phyloP scores from a whole-genome alignment of 2,888 invertebrate genomes.

The Heteromyza rotundicornis region DNA sequence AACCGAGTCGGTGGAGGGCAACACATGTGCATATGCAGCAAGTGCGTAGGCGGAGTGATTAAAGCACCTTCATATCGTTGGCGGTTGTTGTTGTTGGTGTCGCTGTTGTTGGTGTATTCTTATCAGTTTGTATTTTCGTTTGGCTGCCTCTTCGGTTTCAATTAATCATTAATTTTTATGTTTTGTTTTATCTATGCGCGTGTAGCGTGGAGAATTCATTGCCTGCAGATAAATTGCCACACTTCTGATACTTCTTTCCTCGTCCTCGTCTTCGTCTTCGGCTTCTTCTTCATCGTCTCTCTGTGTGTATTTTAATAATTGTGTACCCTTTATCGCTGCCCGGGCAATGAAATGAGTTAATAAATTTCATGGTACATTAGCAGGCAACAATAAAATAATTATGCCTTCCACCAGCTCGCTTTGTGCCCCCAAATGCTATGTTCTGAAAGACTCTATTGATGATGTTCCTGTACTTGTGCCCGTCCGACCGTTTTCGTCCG shows the following conservation, averaged over 20 bases:
- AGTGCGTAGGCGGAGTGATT: not conserved
- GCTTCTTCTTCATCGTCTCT: too few species aligned
- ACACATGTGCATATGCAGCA: not conserved
- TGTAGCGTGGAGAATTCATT: not conserved
- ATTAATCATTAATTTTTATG: constrained; percentile 35
- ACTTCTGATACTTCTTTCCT: too few species aligned
- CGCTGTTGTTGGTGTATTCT: not conserved
- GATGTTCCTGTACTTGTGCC: not conserved
- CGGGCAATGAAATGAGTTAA: constrained; percentile 23
- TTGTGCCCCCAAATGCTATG: too few species aligned
- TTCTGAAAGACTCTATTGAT: not conserved
- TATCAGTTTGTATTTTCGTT: not conserved
- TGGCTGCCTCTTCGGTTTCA: constrained; percentile 23
- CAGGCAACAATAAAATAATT: constrained; percentile 50
- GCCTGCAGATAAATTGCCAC: not conserved
- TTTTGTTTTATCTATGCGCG: constrained; percentile 11
- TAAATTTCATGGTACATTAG: constrained; percentile 51
- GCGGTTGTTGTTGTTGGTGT: not conserved
- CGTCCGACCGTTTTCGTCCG: not conserved
- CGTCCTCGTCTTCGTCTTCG: too few species aligned
- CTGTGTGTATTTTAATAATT: not conserved
- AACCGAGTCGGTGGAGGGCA: too few species aligned
- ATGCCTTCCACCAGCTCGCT: constrained; percentile 19
- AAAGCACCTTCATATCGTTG: too few species aligned
- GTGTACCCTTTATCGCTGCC: not conserved